A percentile compares a stretch with the other conserved stretches of the same genome.
phyloP scores from a whole-genome alignment of 2,113 vertebrate species.

The Ellobius talpinus region DNA sequence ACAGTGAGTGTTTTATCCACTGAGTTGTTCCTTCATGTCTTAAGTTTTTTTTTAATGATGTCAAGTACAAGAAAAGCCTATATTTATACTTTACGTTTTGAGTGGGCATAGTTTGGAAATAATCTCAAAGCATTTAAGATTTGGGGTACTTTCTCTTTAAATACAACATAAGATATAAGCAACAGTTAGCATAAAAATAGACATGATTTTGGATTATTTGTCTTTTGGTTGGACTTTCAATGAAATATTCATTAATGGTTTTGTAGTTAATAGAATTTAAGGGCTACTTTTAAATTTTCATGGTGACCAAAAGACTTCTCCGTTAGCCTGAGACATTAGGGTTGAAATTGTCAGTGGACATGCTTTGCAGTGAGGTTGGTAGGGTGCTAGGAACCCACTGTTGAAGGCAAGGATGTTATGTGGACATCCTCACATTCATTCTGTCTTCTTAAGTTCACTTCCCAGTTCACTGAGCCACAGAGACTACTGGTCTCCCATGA shows the following conservation, averaged over 20 bases:
- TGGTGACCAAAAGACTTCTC: not conserved
- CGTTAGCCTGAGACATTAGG: not conserved
- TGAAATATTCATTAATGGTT: not conserved
- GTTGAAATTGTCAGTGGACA: not conserved
- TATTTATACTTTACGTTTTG: not conserved
- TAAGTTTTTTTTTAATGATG: conserved; percentile 8
- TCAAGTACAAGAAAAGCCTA: conserved; percentile 1
- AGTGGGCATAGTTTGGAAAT: conserved; percentile 13
- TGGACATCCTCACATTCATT: not conserved
- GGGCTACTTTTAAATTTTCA: not conserved
- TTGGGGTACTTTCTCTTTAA: not conserved
- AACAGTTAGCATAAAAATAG: not conserved
- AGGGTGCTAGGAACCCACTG: not conserved
- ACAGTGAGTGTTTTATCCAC: not conserved
- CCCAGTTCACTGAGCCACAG: not conserved
- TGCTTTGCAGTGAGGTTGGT: not conserved
- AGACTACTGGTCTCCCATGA: not conserved
- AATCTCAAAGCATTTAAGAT: conserved; percentile 42
- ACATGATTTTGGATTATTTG: not conserved
- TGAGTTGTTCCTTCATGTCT: not conserved
- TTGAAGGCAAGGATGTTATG: not conserved
- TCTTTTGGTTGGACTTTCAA: not conserved
- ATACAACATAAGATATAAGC: not conserved
- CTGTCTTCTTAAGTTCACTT: not conserved
- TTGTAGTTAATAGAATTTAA: not conserved